Percentiles rank a stretch among this genome's conserved stretches.
phyloP scores from a whole-genome alignment of 2,888 invertebrate genomes.

The Meghimatium bilineatum region DNA sequence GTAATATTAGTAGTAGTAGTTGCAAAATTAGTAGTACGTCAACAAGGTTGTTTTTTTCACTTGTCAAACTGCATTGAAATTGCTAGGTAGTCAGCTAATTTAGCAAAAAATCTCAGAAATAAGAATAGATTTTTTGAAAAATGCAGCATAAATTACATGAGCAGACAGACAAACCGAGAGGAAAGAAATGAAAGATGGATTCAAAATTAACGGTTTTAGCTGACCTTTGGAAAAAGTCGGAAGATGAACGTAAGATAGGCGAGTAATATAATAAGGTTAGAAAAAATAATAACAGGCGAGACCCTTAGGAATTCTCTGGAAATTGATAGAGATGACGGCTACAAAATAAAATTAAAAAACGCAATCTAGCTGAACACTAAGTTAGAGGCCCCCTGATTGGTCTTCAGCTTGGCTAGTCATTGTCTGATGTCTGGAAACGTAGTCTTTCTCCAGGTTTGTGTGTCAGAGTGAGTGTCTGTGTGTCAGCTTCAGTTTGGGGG shows the following conservation, averaged over 20 bases:
- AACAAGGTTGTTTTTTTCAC: too few species aligned
- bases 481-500: neutral
- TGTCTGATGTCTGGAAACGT: constrained; percentile 28
- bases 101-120: too few species aligned
- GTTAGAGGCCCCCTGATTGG: constrained; percentile 19
- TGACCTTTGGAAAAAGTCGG: neutral
- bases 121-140: too few species aligned
- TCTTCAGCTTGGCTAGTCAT: constrained; percentile 27
- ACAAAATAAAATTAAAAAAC: constrained; percentile 44
- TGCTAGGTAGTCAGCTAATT: too few species aligned
- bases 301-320: constrained; percentile 36
- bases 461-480: constrained; percentile 2
- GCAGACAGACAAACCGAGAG: too few species aligned
- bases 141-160: too few species aligned
- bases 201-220: constrained; percentile 22
- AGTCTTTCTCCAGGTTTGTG: neutral
- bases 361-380: constrained; percentile 45
- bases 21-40: too few species aligned
- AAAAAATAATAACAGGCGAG: constrained; percentile 33
- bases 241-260: neutral
- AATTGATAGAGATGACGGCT: constrained; percentile 42
- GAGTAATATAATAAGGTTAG: constrained; percentile 32
- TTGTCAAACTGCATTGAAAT: too few species aligned
- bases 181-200: constrained; percentile 12
- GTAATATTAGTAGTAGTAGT: too few species aligned